Base-by-base conservation (phyloP, 2,113 vertebrate species). In the Vulpes vulpes region DNA sequence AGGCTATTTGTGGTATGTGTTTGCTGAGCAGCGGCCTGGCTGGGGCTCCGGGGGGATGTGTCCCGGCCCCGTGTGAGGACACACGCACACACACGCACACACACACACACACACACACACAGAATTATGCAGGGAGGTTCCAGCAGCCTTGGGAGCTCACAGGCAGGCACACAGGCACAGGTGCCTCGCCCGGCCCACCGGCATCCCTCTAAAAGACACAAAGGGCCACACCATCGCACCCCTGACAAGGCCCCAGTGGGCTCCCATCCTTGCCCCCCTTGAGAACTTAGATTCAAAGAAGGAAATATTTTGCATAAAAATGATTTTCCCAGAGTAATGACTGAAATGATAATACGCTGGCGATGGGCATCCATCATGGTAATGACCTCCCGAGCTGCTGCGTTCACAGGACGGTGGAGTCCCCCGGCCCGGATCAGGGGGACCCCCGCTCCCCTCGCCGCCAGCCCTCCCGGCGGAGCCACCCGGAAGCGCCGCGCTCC, bases 261-360 rank as follows among this genome's bases (percentile, higher is more conserved):
- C 79, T 98, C 97, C 69, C 20, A 93, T 79, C 95, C 43, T 95
- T 71, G n/a, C 25, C 11, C n/a, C 55, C 97, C 60, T 3, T 92
- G 97, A 90, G 97, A 96, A 97, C 81, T 89, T 91, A 94, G 93
- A 97, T 94, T 95, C 95, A 98, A 98, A 79, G 5, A 82, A 43
- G 62, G 60, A 95, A 96, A 97, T 95, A 96, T 57, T 98, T 98
- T 97, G 69, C 97, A 97, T 98, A 94, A 96, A 97, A 97, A 93
- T 95, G 3, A 96, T 97, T 97, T 97, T 96, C 20, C 10, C 7
- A 12, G 64, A 93, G 90, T 89, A 96, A 96, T 22, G 38, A 97
- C 93, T 71, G 93, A 97, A 95, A 93, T n/a, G 88, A 91, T 96
- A 95, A 91, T 14, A 25, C 0, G 1, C 80, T 25, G 93, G 76